These are phyloP conservation scores for Leiothrix lutea DNA, from an alignment of 2,113 vertebrate genomes.

Conservation along the genomic window DNA sequence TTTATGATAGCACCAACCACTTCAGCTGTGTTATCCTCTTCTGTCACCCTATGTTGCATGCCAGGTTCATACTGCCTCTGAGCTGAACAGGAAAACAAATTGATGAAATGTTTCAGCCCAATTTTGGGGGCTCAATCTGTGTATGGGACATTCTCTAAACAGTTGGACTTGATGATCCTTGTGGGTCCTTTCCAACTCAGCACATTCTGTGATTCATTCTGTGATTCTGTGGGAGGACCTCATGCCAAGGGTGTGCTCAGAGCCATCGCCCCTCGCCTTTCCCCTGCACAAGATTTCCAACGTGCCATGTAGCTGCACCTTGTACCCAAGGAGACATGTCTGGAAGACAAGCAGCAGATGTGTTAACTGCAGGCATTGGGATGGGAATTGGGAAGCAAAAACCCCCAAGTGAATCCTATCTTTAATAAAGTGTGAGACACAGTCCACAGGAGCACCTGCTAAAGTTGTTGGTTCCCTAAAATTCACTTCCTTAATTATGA, in stretches of 20 bases:
- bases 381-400: not conserved
- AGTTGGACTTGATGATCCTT: not conserved
- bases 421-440: not conserved
- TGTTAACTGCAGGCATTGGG: not conserved
- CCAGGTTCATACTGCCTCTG: not conserved
- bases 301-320: fast-evolving
- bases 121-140: not conserved
- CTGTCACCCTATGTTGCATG: not conserved
- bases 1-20: not conserved
- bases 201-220: not conserved
- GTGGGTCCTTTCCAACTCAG: not conserved
- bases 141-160: not conserved
- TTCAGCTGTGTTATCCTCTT: not conserved
- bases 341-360: not conserved
- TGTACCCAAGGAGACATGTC: not conserved
- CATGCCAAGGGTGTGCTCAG: not conserved
- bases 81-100: not conserved
- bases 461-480: not conserved
- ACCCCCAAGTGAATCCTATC: not conserved
- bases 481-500: not conserved
- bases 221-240: not conserved
- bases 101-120: not conserved
- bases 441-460: not conserved
- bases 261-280: fast-evolving
- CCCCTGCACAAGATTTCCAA: not conserved